These are phyloP conservation scores for Vulpes lagopus DNA, from an alignment of 2,113 vertebrate species.

Conservation along the genomic window DNA sequence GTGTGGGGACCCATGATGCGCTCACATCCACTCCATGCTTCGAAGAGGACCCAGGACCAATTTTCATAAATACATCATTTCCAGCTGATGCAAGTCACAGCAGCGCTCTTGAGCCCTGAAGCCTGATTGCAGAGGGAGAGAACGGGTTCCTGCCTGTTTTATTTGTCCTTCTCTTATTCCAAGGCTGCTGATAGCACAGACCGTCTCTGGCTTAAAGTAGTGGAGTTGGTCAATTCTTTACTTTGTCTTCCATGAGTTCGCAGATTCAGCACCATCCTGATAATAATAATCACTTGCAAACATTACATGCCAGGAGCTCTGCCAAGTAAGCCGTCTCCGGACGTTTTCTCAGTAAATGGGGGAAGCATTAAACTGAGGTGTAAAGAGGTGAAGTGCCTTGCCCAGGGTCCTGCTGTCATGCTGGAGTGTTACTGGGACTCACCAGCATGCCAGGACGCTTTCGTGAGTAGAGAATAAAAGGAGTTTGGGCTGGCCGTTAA, in stretches of 20 bases:
- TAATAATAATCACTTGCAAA: not conserved
- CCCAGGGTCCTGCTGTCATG: not conserved
- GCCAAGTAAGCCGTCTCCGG: not conserved
- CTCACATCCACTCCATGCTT: not conserved
- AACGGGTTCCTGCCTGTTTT: not conserved
- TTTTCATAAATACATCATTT: not conserved
- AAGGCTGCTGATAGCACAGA: not conserved
- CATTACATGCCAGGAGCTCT: not conserved
- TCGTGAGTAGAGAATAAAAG: not conserved
- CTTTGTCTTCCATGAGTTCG: not conserved
- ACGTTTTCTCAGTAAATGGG: not conserved
- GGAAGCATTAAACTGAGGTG: not conserved
- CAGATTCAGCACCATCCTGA: not conserved
- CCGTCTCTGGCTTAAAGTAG: not conserved
- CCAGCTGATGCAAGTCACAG: not conserved
- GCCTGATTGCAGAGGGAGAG: not conserved
- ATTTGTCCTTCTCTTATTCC: not conserved
- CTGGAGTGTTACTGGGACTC: not conserved
- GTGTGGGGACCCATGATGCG: no score
- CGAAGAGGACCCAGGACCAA: not conserved
- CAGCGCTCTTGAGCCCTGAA: not conserved
- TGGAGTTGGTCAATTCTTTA: not conserved
- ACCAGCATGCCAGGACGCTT: not conserved
- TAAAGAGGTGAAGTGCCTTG: not conserved
- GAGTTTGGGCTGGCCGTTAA: not conserved